Conservation (phyloP, 2,113 vertebrate genomes). For the Stigmatopora argus region DNA sequence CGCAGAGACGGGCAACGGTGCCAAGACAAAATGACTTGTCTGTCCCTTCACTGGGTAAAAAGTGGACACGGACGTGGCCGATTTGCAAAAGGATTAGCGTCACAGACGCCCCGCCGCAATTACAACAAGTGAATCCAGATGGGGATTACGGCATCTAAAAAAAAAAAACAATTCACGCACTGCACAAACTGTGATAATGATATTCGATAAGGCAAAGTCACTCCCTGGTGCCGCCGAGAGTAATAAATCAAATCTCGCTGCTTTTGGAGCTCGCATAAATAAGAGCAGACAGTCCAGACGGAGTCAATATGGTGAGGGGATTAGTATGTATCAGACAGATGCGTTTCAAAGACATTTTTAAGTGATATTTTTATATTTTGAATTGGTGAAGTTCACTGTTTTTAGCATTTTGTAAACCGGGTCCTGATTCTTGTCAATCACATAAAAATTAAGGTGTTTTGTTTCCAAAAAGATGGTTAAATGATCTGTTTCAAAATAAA, state of each 20-base stretch:
- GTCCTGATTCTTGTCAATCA: too few relatives aligned
- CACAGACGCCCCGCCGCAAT: background rate
- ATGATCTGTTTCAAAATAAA: too few relatives aligned
- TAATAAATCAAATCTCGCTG: background rate
- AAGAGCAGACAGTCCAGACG: background rate
- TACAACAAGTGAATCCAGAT: slow-evolving; percentile 1
- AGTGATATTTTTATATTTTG: too few relatives aligned
- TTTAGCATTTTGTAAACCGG: too few relatives aligned
- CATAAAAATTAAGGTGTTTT: too few relatives aligned
- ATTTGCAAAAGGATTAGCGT: background rate
- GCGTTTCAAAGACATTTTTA: too few relatives aligned
- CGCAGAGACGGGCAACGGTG: background rate
- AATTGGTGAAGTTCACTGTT: too few relatives aligned
- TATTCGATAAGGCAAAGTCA: background rate
- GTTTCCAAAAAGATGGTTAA: too few relatives aligned
- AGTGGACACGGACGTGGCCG: background rate
- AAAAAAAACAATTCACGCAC: background rate
- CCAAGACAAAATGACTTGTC: background rate
- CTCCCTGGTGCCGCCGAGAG: background rate
- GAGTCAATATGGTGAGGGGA: background rate
- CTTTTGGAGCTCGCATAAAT: background rate
- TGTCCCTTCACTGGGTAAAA: background rate
- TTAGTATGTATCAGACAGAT: background rate
- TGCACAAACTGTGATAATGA: background rate
- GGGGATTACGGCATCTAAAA: background rate